Evolutionary conservation across 2,797 vertebrate species (phyloP), one percentile per base, ranked within the genome.

Genomic region (Loriculus beryllinus): DNA sequence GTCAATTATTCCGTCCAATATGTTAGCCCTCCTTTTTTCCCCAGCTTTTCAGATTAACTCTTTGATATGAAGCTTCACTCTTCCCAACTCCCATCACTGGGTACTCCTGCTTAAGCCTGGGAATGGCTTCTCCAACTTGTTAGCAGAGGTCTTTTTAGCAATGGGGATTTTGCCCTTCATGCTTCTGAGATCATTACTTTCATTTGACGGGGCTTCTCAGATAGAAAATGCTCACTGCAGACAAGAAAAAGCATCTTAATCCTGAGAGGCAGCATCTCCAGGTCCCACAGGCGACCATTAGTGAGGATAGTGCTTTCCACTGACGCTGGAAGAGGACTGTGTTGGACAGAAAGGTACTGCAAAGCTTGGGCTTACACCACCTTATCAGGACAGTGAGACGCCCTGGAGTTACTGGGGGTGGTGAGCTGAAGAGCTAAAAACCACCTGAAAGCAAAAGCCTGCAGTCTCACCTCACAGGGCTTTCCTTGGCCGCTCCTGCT

Each of bases 1-100:
- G 72, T 95, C 95, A 95, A 96, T 94, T 96, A 96, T 70, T 90
- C 54, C 0, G 1, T 90, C 95, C 96, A 96, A 95, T 95, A 95
- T 94, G 93, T 95, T 91, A 92, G 74, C 91, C 91, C 87, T 96
- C 82, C 70, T 83, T 80, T 88, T 47, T 51, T 19, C 43, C 75
- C 54, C 43, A 48, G 91, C 76, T 95, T 92, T 87, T 72, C 83
- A 90, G 82, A 95, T 96, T 95, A 95, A 95, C 93, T 92, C 85
- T 83, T 92, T 91, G 83, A 91, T 83, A 91, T 0, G 1, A 95
- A 88, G 72, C 82, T 90, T 86, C 51, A 4, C 26, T 90, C 70
- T 90, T 70, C 80, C 70, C 70, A 37, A 0, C 70, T 78, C 72
- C 60, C 60, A 68, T 22, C 59, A 42, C 43, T 15, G 54, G 40